Percentiles rank a stretch among this genome's conserved stretches.
These are phyloP conservation scores for Ceryle rudis DNA, from an alignment of 2,797 vertebrate species.

Conservation along the genomic window DNA sequence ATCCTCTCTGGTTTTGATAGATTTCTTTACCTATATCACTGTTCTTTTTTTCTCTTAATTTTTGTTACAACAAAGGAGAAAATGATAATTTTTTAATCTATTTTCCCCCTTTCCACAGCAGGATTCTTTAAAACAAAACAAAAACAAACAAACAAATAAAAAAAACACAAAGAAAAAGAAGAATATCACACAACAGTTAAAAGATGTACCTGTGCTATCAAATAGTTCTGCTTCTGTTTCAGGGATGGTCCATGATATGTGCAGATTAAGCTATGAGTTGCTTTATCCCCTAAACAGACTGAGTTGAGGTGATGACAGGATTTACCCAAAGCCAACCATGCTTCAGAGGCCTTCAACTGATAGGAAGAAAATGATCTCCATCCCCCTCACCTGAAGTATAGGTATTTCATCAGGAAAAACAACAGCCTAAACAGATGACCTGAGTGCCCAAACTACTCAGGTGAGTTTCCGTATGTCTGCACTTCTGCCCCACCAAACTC, in stretches of 20 bases:
- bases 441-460: fast-evolving
- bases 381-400: neutral
- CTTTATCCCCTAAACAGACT: neutral
- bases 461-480: neutral
- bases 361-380: neutral
- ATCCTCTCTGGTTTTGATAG: neutral
- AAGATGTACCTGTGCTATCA: neutral
- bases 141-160: no score
- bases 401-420: neutral
- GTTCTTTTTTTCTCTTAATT: neutral
- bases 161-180: neutral
- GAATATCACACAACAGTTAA: neutral
- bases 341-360: fast-evolving
- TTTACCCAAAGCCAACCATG: neutral
- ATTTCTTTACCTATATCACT: neutral
- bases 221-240: neutral
- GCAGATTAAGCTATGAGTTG: neutral
- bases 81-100: fast-evolving
- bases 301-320: neutral
- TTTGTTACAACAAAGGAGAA: neutral
- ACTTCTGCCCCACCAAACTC: neutral
- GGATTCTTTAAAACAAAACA: neutral
- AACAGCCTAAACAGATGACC: neutral
- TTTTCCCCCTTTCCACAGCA: neutral
- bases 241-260: neutral